These are phyloP conservation scores for Pteromalus puparum DNA, from an alignment of 1,140 invertebrate genomes.

Conservation along the genomic window DNA sequence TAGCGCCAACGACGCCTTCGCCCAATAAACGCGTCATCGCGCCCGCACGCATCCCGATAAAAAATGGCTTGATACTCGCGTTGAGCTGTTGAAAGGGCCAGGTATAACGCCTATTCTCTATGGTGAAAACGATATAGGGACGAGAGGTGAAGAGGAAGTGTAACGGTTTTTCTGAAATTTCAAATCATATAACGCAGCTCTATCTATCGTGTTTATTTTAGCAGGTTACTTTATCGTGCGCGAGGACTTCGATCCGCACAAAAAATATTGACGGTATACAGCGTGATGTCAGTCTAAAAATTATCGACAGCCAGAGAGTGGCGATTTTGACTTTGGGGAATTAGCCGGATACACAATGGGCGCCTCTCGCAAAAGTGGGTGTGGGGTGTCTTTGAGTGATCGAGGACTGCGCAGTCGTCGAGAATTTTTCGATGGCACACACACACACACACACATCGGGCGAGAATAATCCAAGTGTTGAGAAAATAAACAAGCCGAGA, in stretches of 20 bases:
- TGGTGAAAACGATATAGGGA: no score
- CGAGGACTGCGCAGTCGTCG: neutral
- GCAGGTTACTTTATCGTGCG: no score
- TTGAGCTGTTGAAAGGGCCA: neutral
- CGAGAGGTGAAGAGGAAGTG: no score
- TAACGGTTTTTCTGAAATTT: neutral
- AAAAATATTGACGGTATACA: neutral
- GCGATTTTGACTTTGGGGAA: slow-evolving; percentile 34
- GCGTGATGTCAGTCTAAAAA: neutral
- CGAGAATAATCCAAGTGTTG: slow-evolving; percentile 61
- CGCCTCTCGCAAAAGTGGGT: neutral
- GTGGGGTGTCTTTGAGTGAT: neutral
- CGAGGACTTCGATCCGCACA: neutral
- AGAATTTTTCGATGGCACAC: neutral
- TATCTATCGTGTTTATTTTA: no score
- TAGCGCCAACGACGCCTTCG: neutral
- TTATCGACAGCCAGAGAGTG: neutral
- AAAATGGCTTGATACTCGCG: neutral
- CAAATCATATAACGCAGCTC: no score
- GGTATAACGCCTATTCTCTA: no score
- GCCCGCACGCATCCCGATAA: neutral
- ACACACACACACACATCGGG: neutral
- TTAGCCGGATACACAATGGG: neutral
- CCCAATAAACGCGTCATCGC: slow-evolving; percentile 40
- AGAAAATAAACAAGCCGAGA: slow-evolving; percentile 68